Conservation (phyloP, 2,113 vertebrate genomes). For the Oryzias javanicus region DNA sequence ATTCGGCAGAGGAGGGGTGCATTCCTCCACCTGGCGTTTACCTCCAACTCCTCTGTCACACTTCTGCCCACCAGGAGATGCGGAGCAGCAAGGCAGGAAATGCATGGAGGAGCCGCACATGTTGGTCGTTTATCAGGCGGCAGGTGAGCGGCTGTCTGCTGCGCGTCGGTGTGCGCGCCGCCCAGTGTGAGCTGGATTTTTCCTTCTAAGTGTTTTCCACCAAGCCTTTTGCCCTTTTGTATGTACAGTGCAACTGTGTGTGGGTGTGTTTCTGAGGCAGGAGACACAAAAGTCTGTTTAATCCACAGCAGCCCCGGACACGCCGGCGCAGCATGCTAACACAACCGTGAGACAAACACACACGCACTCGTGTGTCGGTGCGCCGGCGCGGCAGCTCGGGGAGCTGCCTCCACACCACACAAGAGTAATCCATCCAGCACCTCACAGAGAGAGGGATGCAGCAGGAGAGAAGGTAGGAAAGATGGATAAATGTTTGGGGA, state of each 20-base stretch:
- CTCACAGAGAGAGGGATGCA: slow-evolving; percentile 45
- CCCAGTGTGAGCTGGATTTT: slow-evolving; percentile 34
- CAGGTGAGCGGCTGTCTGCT: slow-evolving; percentile 84
- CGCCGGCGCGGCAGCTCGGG: slow-evolving; percentile 27
- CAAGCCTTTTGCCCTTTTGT: slow-evolving; percentile 47
- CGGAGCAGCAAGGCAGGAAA: slow-evolving; percentile 44
- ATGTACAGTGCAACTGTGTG: slow-evolving; percentile 75
- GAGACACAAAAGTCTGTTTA: slow-evolving; percentile 92
- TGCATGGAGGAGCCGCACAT: slow-evolving; percentile 36
- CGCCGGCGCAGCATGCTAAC: slow-evolving; percentile 85
- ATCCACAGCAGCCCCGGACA: slow-evolving; percentile 82
- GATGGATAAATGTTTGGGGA: slow-evolving; percentile 51
- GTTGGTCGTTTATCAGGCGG: slow-evolving; percentile 63
- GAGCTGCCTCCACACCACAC: slow-evolving; percentile 55
- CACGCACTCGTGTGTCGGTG: slow-evolving; percentile 1
- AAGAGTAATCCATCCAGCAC: slow-evolving; percentile 59
- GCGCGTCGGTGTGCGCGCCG: slow-evolving; percentile 57
- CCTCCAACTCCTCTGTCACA: slow-evolving; percentile 41
- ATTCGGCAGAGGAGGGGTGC: slow-evolving; percentile 42
- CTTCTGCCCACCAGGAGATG: slow-evolving; percentile 23
- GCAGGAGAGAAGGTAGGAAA: slow-evolving; percentile 30
- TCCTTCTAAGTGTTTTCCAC: slow-evolving; percentile 34
- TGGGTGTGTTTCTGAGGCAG: slow-evolving; percentile 87
- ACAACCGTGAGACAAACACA: slow-evolving; percentile 66
- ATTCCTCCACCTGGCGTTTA: slow-evolving; percentile 37